A percentile compares a stretch with the other conserved stretches of the same genome.
Evolutionary conservation across 2,888 invertebrate genomes (phyloP).

Genomic region (Mellilla xanthometata): DNA sequence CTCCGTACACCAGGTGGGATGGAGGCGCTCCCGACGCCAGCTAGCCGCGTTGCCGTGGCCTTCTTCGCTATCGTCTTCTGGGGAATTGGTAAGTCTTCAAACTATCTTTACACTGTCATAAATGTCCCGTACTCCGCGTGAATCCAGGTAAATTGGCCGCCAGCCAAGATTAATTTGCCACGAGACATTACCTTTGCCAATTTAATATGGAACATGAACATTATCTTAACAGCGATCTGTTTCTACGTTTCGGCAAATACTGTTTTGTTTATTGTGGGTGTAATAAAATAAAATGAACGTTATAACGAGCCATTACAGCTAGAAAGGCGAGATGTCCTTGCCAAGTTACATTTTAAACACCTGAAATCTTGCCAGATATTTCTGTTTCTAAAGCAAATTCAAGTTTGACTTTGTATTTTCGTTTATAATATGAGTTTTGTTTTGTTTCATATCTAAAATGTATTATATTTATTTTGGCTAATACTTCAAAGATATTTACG

Average conservation of each 20-base stretch:
- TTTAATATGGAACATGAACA: conserved; percentile 19
- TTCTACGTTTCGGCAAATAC: conserved; percentile 17
- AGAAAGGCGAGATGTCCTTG: conserved; percentile 6
- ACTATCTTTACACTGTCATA: conserved; percentile 5
- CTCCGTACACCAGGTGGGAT: conserved; percentile 57
- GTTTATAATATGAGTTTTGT: too few relatives aligned
- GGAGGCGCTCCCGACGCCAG: conserved; percentile 63
- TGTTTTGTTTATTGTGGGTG: conserved; percentile 13
- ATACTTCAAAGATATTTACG: too few relatives aligned
- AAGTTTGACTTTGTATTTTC: not conserved
- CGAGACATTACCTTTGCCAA: conserved; percentile 28
- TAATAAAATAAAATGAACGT: conserved; percentile 9
- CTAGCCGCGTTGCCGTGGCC: conserved; percentile 73
- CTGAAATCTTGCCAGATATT: conserved; percentile 8
- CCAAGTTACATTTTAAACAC: conserved; percentile 12
- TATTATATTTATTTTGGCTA: too few relatives aligned
- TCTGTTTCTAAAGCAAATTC: not conserved
- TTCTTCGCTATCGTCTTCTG: conserved; percentile 73
- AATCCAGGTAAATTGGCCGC: conserved; percentile 24
- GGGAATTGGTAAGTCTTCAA: conserved; percentile 77
- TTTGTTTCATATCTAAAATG: too few relatives aligned
- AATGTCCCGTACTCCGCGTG: conserved; percentile 11
- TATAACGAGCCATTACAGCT: conserved; percentile 5
- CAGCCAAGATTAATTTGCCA: conserved; percentile 28
- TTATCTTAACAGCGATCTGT: conserved; percentile 27